Conservation (phyloP, 2,888 invertebrate genomes). For the Spatulosminthurus flaviceps region DNA sequence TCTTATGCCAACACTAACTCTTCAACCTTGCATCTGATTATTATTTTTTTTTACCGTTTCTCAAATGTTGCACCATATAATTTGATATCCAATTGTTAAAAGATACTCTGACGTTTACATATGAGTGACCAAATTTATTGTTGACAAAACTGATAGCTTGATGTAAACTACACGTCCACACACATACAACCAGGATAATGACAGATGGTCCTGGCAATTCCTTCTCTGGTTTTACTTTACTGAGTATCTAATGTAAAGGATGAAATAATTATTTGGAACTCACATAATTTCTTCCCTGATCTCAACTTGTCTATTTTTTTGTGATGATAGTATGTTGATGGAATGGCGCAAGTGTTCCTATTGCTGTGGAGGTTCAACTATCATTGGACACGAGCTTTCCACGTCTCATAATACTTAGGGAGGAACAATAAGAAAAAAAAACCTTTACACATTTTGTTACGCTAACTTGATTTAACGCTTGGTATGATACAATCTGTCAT, state of each 20-base stretch:
- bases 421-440: not conserved
- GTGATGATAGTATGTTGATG: not conserved
- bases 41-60: constrained; percentile 10
- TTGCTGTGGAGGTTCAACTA: not conserved
- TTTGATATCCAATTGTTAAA: constrained; percentile 33
- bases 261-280: constrained; percentile 18
- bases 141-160: not conserved
- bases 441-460: constrained; percentile 19
- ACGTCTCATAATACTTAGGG: not conserved
- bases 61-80: constrained; percentile 28
- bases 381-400: constrained; percentile 25
- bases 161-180: constrained; percentile 2
- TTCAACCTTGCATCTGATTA: not conserved
- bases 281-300: not conserved
- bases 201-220: not conserved
- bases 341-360: not conserved
- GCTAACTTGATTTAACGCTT: constrained; percentile 36
- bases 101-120: not conserved
- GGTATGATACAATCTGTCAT: constrained; percentile 40
- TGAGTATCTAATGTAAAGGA: too few relatives aligned
- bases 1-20: constrained; percentile 29
- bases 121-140: not conserved
- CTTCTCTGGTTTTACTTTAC: not conserved
- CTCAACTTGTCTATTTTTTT: not conserved
- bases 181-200: not conserved